A percentile compares a stretch with the other conserved stretches of the same genome.
Conservation (phyloP, 2,888 invertebrate species). For the Cryptosula pallasiana region DNA sequence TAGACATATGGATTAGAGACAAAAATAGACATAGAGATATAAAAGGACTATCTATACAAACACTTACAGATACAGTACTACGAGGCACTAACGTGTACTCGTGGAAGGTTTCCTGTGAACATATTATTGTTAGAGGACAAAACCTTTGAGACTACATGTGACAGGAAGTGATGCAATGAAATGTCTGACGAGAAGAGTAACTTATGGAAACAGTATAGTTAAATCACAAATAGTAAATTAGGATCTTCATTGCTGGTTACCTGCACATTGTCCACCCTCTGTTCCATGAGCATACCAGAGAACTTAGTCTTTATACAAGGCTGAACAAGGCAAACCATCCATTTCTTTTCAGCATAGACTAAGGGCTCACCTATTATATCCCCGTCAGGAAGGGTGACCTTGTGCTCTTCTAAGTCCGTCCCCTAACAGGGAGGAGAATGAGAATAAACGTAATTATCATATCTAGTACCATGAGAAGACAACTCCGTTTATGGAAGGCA, state of each 20-base stretch:
- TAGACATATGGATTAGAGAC: too few species aligned
- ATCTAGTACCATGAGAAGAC: too few species aligned
- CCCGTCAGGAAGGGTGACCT: slow-evolving; percentile 18
- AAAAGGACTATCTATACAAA: too few species aligned
- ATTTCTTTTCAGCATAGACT: neutral
- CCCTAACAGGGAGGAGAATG: neutral
- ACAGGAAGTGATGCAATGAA: too few species aligned
- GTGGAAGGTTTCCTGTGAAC: neutral
- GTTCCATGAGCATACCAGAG: slow-evolving; percentile 17
- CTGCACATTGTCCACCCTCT: slow-evolving; percentile 23
- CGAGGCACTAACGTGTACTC: slow-evolving; percentile 1
- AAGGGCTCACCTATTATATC: slow-evolving; percentile 21
- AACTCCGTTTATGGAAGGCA: too few species aligned
- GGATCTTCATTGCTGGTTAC: too few species aligned
- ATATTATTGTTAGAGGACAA: neutral
- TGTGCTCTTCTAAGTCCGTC: slow-evolving; percentile 2
- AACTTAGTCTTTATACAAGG: slow-evolving; percentile 25
- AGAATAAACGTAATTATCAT: too few species aligned
- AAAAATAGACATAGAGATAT: too few species aligned
- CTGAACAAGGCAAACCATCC: slow-evolving; percentile 21
- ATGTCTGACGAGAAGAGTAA: too few species aligned
- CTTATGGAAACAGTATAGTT: too few species aligned
- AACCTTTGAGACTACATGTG: too few species aligned
- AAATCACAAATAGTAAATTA: too few species aligned
- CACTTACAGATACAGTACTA: slow-evolving; percentile 8